Base-by-base conservation (phyloP, 2,113 vertebrate genomes). In the Piprites chloris region DNA sequence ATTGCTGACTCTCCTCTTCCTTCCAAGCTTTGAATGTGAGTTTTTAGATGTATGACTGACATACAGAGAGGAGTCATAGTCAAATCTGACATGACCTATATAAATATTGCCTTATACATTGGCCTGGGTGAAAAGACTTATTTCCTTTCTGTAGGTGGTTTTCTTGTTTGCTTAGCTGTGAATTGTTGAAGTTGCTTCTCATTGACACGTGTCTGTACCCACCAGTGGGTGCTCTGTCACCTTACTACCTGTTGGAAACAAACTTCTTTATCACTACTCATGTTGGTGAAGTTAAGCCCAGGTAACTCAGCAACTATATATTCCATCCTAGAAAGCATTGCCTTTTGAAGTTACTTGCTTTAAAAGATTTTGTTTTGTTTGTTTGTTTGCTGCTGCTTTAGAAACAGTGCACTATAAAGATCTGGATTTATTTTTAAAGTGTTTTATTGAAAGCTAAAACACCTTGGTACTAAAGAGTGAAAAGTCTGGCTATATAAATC, bases 401-500 rank as follows among this genome's bases (percentile, higher is more conserved):
- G 73, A 75, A 97, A 44, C 21, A 42, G 20, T 61, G 35, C 23
- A 5, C 44, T 84, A 5, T 23, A 56, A 76, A 90, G 61, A 71
- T 42, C 82, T 52, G 59, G n/a, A 19, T 15, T 76, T 76, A 17
- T 67, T 92, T 73, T 65, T 42, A 11, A 9, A 69, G 41, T 72
- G 37, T 73, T 92, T 81, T 78, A 52, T 72, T 89, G 75, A 78
- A 63, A 92, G 46, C 26, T 88, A 53, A 88, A 96, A 49, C 56
- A 78, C 79, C 49, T 87, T 68, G 75, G 35, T 81, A 59, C 35
- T 90, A 33, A 86, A 62, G 46, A 85, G 26, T 52, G 32, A 39
- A 91, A 90, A 67, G 46, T 3, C 53, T 87, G 23, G 32, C 58
- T 87, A 7, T 85, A 87, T 91, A 95, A 96, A 96, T 95, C 74